A percentile compares a stretch with the other conserved stretches of the same genome.
Evolutionary conservation across 2,113 vertebrate species (phyloP).

Genomic region (Stegostoma tigrinum): DNA sequence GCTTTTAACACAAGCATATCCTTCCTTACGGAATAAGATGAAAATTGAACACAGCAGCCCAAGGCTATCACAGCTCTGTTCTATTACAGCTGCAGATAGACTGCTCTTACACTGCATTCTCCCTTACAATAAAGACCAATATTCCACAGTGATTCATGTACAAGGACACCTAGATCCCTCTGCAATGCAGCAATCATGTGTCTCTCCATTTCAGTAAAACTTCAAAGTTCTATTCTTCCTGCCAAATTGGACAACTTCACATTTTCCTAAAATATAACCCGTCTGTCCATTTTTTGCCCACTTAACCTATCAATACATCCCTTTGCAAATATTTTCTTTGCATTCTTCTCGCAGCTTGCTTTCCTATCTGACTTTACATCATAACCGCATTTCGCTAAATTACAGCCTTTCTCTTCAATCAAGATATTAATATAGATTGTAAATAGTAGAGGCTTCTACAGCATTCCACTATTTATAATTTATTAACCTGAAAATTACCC

Average conservation of each 20-base stretch:
- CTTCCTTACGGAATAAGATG: not conserved
- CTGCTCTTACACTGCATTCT: not conserved
- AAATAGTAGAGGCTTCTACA: not conserved
- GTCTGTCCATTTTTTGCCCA: not conserved
- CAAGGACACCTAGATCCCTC: not conserved
- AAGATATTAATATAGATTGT: not conserved
- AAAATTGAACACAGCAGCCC: not conserved
- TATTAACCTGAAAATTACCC: not conserved
- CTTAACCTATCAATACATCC: not conserved
- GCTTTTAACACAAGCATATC: not conserved
- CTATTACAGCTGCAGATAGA: not conserved
- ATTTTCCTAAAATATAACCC: not conserved
- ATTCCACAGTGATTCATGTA: not conserved
- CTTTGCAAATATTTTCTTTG: not conserved
- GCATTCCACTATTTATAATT: not conserved
- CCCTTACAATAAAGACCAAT: not conserved
- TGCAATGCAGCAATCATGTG: not conserved
- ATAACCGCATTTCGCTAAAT: not conserved
- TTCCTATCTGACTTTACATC: not conserved
- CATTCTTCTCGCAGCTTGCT: not conserved
- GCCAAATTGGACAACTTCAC: not conserved
- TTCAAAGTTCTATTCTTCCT: not conserved
- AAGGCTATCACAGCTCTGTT: not conserved
- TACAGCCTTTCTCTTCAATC: not conserved
- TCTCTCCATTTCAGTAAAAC: not conserved